Conservation (phyloP, 2,113 vertebrate genomes). For the Pollimyrus isidori region DNA sequence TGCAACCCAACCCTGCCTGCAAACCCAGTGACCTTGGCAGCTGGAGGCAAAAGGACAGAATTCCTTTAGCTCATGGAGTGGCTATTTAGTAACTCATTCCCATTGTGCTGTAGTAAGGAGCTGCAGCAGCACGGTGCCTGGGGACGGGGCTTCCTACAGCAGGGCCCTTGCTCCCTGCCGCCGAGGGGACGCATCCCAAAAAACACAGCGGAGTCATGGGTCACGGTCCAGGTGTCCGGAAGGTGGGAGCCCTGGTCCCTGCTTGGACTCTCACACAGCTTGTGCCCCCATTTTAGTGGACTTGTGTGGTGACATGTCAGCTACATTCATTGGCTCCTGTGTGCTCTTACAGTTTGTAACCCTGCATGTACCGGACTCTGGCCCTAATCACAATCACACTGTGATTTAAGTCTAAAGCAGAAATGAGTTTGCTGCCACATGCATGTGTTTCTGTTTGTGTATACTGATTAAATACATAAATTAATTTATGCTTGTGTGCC, state of each 20-base stretch:
- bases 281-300: neutral
- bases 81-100: constrained; percentile 21
- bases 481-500: neutral
- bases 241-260: neutral
- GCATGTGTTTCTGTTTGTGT: neutral
- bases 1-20: constrained; percentile 14
- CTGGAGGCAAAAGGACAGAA: neutral
- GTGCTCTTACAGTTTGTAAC: neutral
- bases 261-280: neutral
- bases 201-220: neutral
- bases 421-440: neutral
- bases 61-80: constrained; percentile 22
- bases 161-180: neutral
- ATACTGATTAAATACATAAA: neutral
- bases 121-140: neutral
- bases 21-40: constrained; percentile 24
- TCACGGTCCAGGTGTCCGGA: neutral
- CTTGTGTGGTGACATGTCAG: neutral
- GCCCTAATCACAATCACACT: neutral
- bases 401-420: neutral
- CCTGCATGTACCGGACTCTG: neutral
- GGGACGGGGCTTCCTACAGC: neutral
- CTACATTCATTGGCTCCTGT: neutral
- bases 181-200: neutral
- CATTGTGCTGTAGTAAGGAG: constrained; percentile 8